These are phyloP conservation scores for Sminthopsis crassicaudata DNA, from an alignment of 2,113 vertebrate genomes.

Conservation along the genomic window DNA sequence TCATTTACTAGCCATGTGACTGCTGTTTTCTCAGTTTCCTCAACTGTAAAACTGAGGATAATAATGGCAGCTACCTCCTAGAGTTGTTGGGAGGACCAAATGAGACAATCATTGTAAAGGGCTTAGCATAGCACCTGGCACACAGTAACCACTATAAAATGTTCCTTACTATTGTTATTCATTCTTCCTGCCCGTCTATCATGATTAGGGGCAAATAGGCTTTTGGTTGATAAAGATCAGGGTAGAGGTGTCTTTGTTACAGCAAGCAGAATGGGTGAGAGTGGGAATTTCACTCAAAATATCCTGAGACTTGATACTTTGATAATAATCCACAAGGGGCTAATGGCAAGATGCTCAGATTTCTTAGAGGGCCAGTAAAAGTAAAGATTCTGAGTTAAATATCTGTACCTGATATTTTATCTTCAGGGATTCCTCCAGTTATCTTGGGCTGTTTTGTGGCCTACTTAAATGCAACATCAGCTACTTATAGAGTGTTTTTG, in stretches of 20 bases:
- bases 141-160: neutral
- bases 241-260: neutral
- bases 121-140: neutral
- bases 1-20: neutral
- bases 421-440: neutral
- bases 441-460: no score
- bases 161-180: neutral
- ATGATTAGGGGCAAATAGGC: neutral
- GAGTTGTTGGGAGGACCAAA: neutral
- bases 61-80: neutral
- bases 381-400: neutral
- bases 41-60: neutral
- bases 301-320: neutral
- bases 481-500: neutral
- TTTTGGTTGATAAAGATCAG: neutral
- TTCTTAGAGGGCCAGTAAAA: neutral
- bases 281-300: neutral
- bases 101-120: neutral
- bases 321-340: neutral
- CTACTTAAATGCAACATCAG: neutral
- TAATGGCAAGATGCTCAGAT: neutral
- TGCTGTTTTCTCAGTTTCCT: neutral
- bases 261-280: neutral
- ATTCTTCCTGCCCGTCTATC: neutral
- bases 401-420: neutral